A percentile compares a stretch with the other conserved stretches of the same genome.
phyloP scores from a whole-genome alignment of 2,888 invertebrate genomes.

The Saturnia pavonia region DNA sequence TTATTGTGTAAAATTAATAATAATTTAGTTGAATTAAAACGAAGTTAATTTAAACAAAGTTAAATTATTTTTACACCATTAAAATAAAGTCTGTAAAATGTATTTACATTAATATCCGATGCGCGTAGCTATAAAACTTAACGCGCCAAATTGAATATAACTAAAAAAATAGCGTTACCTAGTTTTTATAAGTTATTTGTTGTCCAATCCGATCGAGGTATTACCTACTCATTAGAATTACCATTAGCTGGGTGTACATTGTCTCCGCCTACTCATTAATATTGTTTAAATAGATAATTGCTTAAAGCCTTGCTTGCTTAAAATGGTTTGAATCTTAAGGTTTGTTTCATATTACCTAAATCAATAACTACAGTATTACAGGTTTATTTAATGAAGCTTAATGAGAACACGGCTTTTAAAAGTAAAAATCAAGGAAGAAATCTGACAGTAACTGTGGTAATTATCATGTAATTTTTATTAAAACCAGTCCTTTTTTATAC shows the following conservation, averaged over 20 bases:
- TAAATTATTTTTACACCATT: no score
- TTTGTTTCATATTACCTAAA: neutral
- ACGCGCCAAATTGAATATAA: no score
- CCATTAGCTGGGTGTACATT: constrained; percentile 18
- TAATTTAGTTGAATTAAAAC: no score
- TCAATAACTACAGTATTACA: neutral
- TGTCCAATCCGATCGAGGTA: constrained; percentile 6
- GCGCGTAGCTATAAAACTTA: no score
- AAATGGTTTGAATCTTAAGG: constrained; percentile 16
- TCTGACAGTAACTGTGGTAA: no score
- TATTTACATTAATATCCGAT: no score
- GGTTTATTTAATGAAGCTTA: neutral
- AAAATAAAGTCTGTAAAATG: no score
- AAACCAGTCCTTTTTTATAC: no score
- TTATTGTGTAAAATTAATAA: no score
- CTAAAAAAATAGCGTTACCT: neutral
- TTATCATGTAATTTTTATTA: no score
- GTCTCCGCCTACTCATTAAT: constrained; percentile 23
- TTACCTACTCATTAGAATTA: constrained; percentile 15
- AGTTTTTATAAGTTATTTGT: neutral
- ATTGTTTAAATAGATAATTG: constrained; percentile 22
- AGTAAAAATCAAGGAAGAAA: neutral
- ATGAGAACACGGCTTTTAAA: neutral
- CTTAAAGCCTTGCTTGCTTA: constrained; percentile 17
- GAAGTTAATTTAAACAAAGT: no score